Percentiles rank a stretch among this genome's conserved stretches.
These are phyloP conservation scores for Hirtodrosophila alboralis DNA, from an alignment of 2,888 invertebrate species.

Conservation along the genomic window DNA sequence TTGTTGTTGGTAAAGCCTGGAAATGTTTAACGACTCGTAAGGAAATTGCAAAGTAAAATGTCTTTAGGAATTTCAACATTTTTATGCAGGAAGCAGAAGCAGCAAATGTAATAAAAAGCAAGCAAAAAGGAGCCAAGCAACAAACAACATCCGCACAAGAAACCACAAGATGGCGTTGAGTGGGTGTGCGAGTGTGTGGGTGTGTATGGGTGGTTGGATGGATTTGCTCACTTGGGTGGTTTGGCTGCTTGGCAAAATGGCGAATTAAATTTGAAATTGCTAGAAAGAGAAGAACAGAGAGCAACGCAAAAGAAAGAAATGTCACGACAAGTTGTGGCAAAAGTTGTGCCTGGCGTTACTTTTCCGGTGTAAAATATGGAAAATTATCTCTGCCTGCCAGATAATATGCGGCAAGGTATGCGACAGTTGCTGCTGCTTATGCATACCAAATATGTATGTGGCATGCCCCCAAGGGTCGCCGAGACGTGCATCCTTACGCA, in stretches of 20 bases:
- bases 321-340: conserved; percentile 72
- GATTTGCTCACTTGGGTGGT: conserved; percentile 54
- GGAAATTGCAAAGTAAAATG: conserved; percentile 81
- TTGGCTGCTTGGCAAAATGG: conserved; percentile 61
- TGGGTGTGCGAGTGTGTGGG: conserved; percentile 29
- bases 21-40: conserved; percentile 83
- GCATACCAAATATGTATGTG: conserved; percentile 71
- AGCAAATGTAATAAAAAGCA: conserved; percentile 67
- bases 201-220: conserved; percentile 31
- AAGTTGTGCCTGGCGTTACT: conserved; percentile 60
- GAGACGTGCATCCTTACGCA: conserved; percentile 2
- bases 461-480: conserved; percentile 16
- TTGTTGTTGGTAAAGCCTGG: conserved; percentile 64
- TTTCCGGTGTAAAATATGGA: conserved; percentile 71
- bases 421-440: conserved; percentile 62
- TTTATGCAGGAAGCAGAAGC: conserved; percentile 62
- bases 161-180: conserved; percentile 70
- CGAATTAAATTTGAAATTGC: conserved; percentile 80
- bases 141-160: conserved; percentile 31
- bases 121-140: conserved; percentile 31
- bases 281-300: conserved; percentile 11
- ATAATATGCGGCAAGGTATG: conserved; percentile 64
- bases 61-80: conserved; percentile 76
- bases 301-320: conserved; percentile 35
- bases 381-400: conserved; percentile 59